A percentile compares a stretch with the other conserved stretches of the same genome.
phyloP scores from a whole-genome alignment of 2,888 invertebrate species.

The Trachelus troglodyta region DNA sequence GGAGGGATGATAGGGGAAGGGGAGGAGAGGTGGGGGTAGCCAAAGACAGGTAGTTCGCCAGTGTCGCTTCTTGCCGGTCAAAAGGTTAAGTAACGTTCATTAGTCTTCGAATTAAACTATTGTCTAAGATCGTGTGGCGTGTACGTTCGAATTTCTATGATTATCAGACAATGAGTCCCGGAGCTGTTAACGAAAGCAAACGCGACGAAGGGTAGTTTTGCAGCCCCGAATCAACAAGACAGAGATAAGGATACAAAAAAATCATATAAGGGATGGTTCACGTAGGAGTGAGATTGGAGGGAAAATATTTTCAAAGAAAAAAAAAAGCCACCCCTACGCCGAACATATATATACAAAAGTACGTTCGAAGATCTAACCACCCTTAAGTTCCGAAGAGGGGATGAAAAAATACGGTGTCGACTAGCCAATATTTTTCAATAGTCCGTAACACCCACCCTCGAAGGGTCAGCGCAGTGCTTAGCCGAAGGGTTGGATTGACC shows the following conservation, averaged over 20 bases:
- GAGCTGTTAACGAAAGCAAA: neutral
- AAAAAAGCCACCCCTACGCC: neutral
- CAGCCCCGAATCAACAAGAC: neutral
- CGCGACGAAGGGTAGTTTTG: neutral
- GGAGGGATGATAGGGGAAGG: neutral
- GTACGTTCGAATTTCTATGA: neutral
- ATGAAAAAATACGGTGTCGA: neutral
- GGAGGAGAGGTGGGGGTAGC: neutral
- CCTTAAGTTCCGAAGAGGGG: neutral
- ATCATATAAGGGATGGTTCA: neutral
- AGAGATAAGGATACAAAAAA: neutral
- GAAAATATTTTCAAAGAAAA: neutral
- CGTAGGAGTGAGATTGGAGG: neutral
- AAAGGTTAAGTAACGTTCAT: conserved; percentile 49
- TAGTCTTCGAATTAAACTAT: conserved; percentile 29
- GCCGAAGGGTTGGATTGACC: conserved; percentile 57
- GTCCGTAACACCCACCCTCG: conserved; percentile 46
- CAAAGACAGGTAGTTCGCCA: conserved; percentile 24
- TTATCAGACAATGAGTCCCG: neutral
- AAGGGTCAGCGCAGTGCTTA: conserved; percentile 57
- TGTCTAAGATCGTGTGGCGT: neutral
- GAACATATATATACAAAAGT: neutral
- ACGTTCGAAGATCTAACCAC: neutral
- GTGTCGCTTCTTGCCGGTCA: conserved; percentile 35
- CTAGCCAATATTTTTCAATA: conserved; percentile 9